These are phyloP conservation scores for Hyla sarda DNA, from an alignment of 2,113 vertebrate genomes.

Conservation along the genomic window DNA sequence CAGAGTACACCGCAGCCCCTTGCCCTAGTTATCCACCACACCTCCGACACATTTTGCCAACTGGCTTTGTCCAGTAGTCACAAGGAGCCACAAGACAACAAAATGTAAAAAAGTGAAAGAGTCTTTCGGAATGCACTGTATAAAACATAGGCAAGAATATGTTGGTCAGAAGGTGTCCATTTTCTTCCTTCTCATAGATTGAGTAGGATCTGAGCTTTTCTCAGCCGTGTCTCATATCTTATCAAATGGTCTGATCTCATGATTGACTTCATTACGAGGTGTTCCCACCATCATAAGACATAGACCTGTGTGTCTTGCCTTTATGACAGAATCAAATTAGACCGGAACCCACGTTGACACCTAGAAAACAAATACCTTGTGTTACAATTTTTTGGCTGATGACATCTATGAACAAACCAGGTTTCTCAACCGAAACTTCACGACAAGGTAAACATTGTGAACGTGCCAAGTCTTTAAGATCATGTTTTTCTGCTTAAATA, in stretches of 20 bases:
- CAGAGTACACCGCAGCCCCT: too few relatives aligned
- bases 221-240: neutral
- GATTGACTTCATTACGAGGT: neutral
- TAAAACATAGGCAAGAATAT: too few relatives aligned
- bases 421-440: constrained; percentile 2
- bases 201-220: neutral
- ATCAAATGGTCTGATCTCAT: neutral
- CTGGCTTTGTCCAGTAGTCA: too few relatives aligned
- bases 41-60: too few relatives aligned
- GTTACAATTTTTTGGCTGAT: neutral
- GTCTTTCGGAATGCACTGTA: too few relatives aligned
- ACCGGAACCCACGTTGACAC: neutral
- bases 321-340: neutral
- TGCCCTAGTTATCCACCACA: too few relatives aligned
- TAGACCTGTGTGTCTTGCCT: too few relatives aligned
- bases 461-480: neutral
- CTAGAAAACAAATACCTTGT: neutral
- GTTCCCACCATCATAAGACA: neutral
- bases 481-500: neutral
- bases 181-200: neutral
- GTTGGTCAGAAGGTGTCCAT: too few relatives aligned
- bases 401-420: neutral
- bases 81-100: too few relatives aligned
- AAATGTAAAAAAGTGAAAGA: too few relatives aligned
- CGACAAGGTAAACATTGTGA: neutral